Evolutionary conservation across 2,797 vertebrate species (phyloP).

Genomic region (Lophotriccus pileatus): DNA sequence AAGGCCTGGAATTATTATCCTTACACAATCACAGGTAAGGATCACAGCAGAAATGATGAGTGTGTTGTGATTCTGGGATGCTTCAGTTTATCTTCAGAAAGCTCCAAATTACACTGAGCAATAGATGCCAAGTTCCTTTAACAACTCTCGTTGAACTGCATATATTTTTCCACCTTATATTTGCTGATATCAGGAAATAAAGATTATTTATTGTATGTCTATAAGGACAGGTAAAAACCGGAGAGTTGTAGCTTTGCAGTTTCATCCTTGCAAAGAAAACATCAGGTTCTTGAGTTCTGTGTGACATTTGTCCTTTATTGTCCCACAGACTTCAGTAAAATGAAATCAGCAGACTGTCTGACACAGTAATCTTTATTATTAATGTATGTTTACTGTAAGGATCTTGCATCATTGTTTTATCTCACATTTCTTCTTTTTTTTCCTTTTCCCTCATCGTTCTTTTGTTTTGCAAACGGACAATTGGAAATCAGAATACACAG

Average conservation of each 20-base stretch:
- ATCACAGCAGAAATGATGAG: background rate
- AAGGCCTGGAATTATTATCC: slow-evolving; percentile 99
- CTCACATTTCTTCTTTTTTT: slow-evolving; percentile 56
- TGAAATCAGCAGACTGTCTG: background rate
- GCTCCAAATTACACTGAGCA: background rate
- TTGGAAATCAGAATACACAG: slow-evolving; percentile 83
- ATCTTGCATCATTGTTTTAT: slow-evolving; percentile 36
- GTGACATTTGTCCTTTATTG: background rate
- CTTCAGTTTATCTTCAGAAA: background rate
- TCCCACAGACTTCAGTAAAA: background rate
- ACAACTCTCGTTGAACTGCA: background rate
- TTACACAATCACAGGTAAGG: slow-evolving; percentile 94
- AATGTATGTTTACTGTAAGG: slow-evolving; percentile 25
- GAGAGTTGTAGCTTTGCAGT: background rate
- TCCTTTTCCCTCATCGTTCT: background rate
- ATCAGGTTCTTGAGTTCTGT: background rate
- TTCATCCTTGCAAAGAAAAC: background rate
- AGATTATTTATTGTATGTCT: background rate
- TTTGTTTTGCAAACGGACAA: slow-evolving; percentile 58
- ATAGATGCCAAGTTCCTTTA: background rate
- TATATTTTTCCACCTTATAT: background rate
- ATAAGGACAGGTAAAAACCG: background rate
- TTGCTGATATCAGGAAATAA: background rate
- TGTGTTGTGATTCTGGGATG: background rate
- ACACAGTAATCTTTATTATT: background rate